phyloP scores from a whole-genome alignment of 2,113 vertebrate genomes.

The Amia ocellicauda region DNA sequence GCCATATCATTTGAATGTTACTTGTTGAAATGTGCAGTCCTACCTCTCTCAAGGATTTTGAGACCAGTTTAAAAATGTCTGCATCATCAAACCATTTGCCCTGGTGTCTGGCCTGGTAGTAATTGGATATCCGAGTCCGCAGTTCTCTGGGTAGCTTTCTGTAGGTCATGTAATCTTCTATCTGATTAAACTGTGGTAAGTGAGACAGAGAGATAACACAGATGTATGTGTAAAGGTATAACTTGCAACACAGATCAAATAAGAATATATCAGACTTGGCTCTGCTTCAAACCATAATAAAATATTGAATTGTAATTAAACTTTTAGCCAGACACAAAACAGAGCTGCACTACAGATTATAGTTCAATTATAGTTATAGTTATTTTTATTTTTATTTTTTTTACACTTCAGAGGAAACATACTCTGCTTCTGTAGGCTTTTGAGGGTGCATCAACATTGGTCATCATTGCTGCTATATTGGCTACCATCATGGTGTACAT shows the following conservation, averaged over 20 bases:
- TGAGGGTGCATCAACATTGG: constrained; percentile 51
- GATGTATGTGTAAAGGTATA: not conserved
- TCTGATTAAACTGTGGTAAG: constrained; percentile 52
- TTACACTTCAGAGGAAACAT: too few species aligned
- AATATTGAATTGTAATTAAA: too few species aligned
- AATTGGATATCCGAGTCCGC: constrained; percentile 55
- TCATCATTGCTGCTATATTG: constrained; percentile 60
- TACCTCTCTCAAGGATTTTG: constrained; percentile 55
- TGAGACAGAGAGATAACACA: constrained; percentile 9
- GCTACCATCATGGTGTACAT: constrained; percentile 66
- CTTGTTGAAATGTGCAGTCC: not conserved
- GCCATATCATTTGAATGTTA: too few species aligned
- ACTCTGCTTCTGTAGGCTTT: constrained; percentile 68
- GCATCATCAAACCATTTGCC: constrained; percentile 62
- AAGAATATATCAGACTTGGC: not conserved
- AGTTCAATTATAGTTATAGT: too few species aligned
- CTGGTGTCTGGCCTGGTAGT: constrained; percentile 60
- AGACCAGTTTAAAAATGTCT: constrained; percentile 58
- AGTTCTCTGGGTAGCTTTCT: constrained; percentile 63
- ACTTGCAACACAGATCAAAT: not conserved
- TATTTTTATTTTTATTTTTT: too few species aligned
- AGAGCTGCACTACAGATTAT: too few species aligned
- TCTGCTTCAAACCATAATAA: too few species aligned
- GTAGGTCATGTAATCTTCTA: constrained; percentile 60
- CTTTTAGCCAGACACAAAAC: too few species aligned